Percentiles rank a stretch among this genome's conserved stretches.
phyloP scores from a whole-genome alignment of 2,113 vertebrate genomes.

The Microcebus lehilahytsara region DNA sequence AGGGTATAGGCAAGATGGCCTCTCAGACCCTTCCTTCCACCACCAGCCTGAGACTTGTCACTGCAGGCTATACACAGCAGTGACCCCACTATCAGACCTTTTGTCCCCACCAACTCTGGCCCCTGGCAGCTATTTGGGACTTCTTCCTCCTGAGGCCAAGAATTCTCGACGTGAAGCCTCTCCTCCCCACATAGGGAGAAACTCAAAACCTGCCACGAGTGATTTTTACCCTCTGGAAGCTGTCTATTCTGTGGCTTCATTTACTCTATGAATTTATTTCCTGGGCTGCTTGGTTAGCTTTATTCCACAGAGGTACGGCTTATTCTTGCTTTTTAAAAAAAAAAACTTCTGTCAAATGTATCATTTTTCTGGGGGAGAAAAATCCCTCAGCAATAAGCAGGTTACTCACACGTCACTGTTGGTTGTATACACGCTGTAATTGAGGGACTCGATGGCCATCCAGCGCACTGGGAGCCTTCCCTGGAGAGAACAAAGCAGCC shows the following conservation, averaged over 20 bases:
- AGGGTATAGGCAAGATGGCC: not conserved
- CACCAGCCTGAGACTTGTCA: not conserved
- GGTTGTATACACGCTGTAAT: conserved; percentile 94
- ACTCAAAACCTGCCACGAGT: no score
- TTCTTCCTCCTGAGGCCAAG: not conserved
- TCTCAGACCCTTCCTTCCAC: not conserved
- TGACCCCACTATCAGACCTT: not conserved
- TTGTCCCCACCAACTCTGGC: not conserved
- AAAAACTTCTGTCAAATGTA: not conserved
- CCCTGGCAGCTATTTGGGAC: not conserved
- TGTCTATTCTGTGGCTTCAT: not conserved
- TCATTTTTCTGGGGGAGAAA: not conserved
- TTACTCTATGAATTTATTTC: not conserved
- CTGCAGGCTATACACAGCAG: not conserved
- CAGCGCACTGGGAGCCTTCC: conserved; percentile 92
- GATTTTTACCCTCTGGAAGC: not conserved
- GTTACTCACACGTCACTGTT: conserved; percentile 93
- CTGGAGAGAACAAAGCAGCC: conserved; percentile 75
- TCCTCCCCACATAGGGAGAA: not conserved
- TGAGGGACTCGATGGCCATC: conserved; percentile 94
- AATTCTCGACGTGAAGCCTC: not conserved
- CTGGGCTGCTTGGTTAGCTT: not conserved
- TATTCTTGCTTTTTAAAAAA: not conserved
- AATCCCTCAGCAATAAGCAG: not conserved
- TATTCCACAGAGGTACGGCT: not conserved